Evolutionary conservation across 1,140 invertebrate species (phyloP), one percentile per base, ranked within the genome.

Genomic region (Mactra quadrangularis): DNA sequence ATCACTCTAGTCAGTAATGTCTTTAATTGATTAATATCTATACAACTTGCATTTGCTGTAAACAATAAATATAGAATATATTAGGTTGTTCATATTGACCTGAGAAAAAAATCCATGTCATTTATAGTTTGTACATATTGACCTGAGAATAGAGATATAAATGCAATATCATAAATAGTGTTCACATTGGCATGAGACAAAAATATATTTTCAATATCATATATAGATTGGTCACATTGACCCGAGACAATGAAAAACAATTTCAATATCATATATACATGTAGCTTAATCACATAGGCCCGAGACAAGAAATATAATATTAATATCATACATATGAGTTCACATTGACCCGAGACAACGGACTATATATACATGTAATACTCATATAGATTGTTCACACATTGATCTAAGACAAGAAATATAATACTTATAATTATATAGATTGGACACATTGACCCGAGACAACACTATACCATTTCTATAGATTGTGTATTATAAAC

Each of bases 1-100:
- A 83, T 71, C 2, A 85, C 31, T 1, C n/a, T n/a, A 17, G 38
- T 0, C 22, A 84, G 75, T 27, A 84, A 35, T 31, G n/a, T 27
- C 55, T 84, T 70, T 35, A 86, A 47, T n/a, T 84, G 62, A 1
- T 38, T 60, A 4, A 4, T 38, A 19, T 59, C 53, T 17, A 86
- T 41, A 68, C 82, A 84, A 7, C 33, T 68, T 25, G 57, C 68
- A 35, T 86, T 84, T n/a, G 29, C 81, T 86, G 62, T 41, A 45
- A 50, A 53, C 1, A 60, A 60, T 55, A 22, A 19, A 55, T 55
- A 55, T 22, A 22, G 52, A 7, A 19, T 47, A 47, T 19, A 47
- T 19, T 47, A 19, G 9, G 19, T 47, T 11, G 9, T 19, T 9
- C 9, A 19, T 47, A 11, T 47, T 47, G 45, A 19, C n/a, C n/a